Base-by-base conservation (phyloP, 2,797 vertebrate species). In the Tachyglossus aculeatus region DNA sequence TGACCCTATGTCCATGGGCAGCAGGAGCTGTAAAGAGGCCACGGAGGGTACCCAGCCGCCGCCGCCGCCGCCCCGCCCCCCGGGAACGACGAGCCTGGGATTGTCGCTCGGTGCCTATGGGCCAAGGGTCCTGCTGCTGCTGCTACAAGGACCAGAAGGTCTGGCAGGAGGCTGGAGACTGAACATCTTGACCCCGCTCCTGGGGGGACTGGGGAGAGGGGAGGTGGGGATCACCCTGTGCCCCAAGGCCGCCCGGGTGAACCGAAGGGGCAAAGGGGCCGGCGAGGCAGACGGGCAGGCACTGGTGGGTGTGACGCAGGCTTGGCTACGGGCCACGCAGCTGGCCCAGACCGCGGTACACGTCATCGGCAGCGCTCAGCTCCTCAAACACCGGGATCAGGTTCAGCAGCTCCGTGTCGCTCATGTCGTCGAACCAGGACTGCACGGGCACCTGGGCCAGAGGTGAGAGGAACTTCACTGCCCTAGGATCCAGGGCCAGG, bases 341-440 rank as follows among this genome's bases (percentile, higher is more conserved):
- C 85, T 96, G 94, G 85, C 95, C 94, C 60, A 98, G 94, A 81
- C 91, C 92, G 75, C 91, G 79, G 85, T 96, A 98, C 81, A 98
- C 91, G 31, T 97, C 88, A 9, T 97, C 95, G 2, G 95, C 91
- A 74, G 91, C 92, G 18, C 96, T 96, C 15, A 98, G 88, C 85
- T 97, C 96, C 88, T 98, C 96, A 40, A 98, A 97, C 80, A 97
- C 90, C 0, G 96, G 96, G 76, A 97, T 92, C 52, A 98, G 93
- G 82, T 95, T 95, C 78, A 97, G 94, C 87, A 98, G 91, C 86
- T 98, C 96, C 0, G 93, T 93, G 60, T 98, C 96, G 13, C 95
- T 94, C 86, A 95, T 92, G 67, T 97, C 96, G 37, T 98, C 96
- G 71, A 98, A 98, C 96, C 96, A 98, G 18, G 96, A 98, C 84